Evolutionary conservation across 1,140 invertebrate genomes (phyloP).

Genomic region (Magallana angulata): DNA sequence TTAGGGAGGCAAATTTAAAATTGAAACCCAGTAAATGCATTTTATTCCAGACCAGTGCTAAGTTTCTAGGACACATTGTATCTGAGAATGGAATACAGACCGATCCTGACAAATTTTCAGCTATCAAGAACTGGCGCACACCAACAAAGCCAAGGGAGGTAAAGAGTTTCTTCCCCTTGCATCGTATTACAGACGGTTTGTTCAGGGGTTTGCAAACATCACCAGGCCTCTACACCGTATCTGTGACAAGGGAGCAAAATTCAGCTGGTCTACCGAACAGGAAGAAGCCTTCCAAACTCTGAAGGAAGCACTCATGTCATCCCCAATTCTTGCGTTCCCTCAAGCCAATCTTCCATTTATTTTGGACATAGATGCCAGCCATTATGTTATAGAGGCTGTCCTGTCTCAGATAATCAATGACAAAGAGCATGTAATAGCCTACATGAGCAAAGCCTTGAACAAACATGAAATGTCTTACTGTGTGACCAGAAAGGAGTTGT

Average conservation of each 20-base stretch:
- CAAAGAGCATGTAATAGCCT: slow-evolving; percentile 77
- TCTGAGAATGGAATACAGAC: slow-evolving; percentile 38
- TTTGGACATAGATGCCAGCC: slow-evolving; percentile 64
- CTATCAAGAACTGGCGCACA: slow-evolving; percentile 42
- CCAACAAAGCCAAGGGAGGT: slow-evolving; percentile 73
- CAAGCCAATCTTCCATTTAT: slow-evolving; percentile 57
- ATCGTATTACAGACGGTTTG: slow-evolving; percentile 72
- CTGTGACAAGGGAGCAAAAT: background rate
- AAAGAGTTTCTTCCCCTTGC: slow-evolving; percentile 77
- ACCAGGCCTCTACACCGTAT: background rate
- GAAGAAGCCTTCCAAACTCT: slow-evolving; percentile 59
- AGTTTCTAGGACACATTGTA: slow-evolving; percentile 45
- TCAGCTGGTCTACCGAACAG: slow-evolving; percentile 57
- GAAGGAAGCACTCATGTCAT: slow-evolving; percentile 51
- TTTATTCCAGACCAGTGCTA: slow-evolving; percentile 26
- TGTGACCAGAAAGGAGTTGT: slow-evolving; percentile 60
- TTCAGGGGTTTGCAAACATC: slow-evolving; percentile 32
- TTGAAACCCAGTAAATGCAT: slow-evolving; percentile 36
- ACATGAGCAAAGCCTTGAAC: slow-evolving; percentile 71
- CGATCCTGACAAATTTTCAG: slow-evolving; percentile 22
- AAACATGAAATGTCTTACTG: slow-evolving; percentile 80
- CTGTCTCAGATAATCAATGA: slow-evolving; percentile 70
- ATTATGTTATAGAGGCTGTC: slow-evolving; percentile 60
- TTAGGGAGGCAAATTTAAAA: slow-evolving; percentile 24
- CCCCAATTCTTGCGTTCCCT: slow-evolving; percentile 60